Conservation (phyloP, 2,797 vertebrate genomes). For the Enteromius fasciolatus region DNA sequence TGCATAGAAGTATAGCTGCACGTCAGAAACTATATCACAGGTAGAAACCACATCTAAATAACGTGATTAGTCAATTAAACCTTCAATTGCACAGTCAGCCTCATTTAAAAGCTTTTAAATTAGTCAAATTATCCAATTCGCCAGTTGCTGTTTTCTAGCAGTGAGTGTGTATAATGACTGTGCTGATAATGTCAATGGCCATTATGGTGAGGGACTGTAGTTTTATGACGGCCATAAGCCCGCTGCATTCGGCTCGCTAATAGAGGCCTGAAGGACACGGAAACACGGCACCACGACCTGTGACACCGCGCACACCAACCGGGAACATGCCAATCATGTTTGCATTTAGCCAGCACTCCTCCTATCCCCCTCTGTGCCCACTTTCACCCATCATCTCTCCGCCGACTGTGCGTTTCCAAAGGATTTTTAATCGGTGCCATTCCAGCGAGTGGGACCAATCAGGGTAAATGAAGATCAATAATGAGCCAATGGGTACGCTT, state of each 20-base stretch:
- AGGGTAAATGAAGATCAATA: conserved; percentile 65
- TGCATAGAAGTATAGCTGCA: not conserved
- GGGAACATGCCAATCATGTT: conserved; percentile 43
- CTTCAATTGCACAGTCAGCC: conserved; percentile 15
- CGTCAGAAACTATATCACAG: conserved; percentile 9
- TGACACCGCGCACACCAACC: conserved; percentile 29
- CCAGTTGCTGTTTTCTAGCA: conserved; percentile 15
- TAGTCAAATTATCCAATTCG: conserved; percentile 49
- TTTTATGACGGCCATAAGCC: conserved; percentile 56
- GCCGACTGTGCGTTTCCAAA: conserved; percentile 54
- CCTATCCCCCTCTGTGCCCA: not conserved
- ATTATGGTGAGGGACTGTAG: conserved; percentile 44
- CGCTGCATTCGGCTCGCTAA: conserved; percentile 45
- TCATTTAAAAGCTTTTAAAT: conserved; percentile 51
- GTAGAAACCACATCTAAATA: conserved; percentile 13
- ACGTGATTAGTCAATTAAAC: conserved; percentile 25
- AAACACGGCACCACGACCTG: conserved; percentile 17
- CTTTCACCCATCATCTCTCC: conserved; percentile 5
- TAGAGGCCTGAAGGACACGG: conserved; percentile 47
- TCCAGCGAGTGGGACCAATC: conserved; percentile 60
- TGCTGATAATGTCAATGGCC: conserved; percentile 56
- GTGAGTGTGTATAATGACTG: conserved; percentile 38
- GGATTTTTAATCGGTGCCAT: conserved; percentile 56
- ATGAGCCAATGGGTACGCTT: conserved; percentile 61
- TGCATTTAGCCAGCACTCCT: conserved; percentile 25